Conservation (phyloP, 2,888 invertebrate genomes). For the Harpalus rubripes region DNA sequence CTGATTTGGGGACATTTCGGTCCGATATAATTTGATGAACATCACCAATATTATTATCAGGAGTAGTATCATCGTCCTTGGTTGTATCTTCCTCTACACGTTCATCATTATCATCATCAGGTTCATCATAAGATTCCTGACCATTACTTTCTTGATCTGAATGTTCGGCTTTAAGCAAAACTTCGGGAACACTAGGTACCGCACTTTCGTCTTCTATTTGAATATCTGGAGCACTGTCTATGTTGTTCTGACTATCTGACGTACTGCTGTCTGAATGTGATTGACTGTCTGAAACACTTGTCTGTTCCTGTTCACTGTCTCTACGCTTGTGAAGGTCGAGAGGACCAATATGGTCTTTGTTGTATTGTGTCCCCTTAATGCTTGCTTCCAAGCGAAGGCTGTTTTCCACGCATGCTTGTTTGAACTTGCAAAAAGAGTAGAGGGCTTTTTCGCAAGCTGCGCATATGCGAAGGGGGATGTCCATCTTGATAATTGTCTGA, state of each 20-base stretch:
- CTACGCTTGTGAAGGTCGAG: background rate
- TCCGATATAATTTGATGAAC: background rate
- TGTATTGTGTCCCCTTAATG: background rate
- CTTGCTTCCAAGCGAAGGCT: background rate
- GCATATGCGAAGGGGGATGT: background rate
- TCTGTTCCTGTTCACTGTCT: background rate
- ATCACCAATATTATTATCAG: background rate
- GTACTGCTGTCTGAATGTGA: too few species aligned
- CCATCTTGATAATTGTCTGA: background rate
- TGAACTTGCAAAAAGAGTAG: background rate
- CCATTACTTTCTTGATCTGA: background rate
- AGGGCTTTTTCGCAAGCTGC: background rate
- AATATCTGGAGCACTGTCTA: too few species aligned
- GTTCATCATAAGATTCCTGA: background rate
- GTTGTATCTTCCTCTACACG: background rate
- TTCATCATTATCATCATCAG: background rate
- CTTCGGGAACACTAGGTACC: background rate
- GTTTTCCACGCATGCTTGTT: background rate
- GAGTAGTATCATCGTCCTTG: background rate
- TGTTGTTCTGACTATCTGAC: too few species aligned
- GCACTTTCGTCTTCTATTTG: too few species aligned
- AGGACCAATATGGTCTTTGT: background rate
- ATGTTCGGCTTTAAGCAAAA: background rate
- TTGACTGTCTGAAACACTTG: too few species aligned
- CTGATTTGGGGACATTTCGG: background rate